phyloP scores from a whole-genome alignment of 2,113 vertebrate species.

The Caretta caretta region DNA sequence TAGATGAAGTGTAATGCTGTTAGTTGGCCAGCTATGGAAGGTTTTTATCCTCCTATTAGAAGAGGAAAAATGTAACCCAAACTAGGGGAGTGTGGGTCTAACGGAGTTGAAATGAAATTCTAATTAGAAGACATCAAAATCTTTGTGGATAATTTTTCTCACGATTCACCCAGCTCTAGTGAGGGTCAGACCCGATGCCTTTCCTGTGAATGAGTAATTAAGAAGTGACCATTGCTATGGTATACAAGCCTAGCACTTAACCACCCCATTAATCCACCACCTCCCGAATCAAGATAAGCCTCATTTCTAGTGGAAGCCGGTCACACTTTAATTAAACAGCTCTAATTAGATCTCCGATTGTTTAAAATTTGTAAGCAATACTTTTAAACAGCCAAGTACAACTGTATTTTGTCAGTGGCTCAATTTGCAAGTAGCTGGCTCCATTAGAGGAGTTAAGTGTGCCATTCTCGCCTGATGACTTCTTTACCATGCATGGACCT shows the following conservation, averaged over 20 bases:
- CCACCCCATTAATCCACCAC: background rate
- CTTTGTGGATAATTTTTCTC: rapidly evolving
- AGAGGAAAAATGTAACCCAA: background rate
- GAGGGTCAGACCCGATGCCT: background rate
- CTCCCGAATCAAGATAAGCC: background rate
- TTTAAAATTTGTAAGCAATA: background rate
- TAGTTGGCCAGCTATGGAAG: rapidly evolving
- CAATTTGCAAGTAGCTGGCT: slow-evolving; percentile 49
- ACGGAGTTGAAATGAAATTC: background rate
- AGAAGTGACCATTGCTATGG: rapidly evolving
- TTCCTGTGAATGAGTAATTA: background rate
- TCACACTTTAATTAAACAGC: background rate
- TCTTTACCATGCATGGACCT: background rate
- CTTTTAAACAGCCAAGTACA: slow-evolving; percentile 6
- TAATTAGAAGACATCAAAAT: background rate
- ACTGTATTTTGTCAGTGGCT: background rate
- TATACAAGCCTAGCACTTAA: background rate
- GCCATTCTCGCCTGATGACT: background rate
- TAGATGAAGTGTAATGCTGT: background rate
- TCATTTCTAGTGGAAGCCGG: background rate
- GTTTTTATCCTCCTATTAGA: background rate
- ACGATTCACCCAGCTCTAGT: background rate
- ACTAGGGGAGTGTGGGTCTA: rapidly evolving
- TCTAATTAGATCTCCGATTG: slow-evolving; percentile 17
- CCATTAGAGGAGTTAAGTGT: slow-evolving; percentile 11